Evolutionary conservation across 2,113 vertebrate genomes (phyloP), one percentile per base, ranked within the genome.

Genomic region (Epinephelus lanceolatus): DNA sequence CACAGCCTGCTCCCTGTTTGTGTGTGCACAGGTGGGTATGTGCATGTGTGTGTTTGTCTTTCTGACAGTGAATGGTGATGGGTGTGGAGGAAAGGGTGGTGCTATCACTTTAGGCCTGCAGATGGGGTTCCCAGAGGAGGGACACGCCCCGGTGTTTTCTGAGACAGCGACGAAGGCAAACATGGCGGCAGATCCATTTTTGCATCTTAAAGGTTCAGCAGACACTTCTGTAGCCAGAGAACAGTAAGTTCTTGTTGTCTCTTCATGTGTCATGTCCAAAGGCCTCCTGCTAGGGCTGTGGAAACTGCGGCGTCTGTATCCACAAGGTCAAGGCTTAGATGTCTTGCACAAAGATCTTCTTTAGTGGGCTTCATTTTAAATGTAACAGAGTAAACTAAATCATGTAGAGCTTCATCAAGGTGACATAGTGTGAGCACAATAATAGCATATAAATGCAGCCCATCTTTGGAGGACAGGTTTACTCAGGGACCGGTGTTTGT

Each of bases 61-160:
- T 45, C 37, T 91, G 88, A 86, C 85, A 90, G 76, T 60, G 81
- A 87, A 70, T 25, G 71, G 57, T 77, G 86, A 88, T 82, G 91
- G 85, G 76, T 83, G 76, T 68, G 79, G 87, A 89, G 92, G 92
- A 92, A 92, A 92, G 90, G 92, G 94, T 88, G 94, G 93, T 88
- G 84, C 88, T 81, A 71, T 88, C 81, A 81, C 86, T 90, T 87
- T 82, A 84, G 85, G 88, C 83, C 88, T 47, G 81, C 91, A 93
- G 90, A 95, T 92, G 89, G 13, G 76, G 83, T 84, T 93, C 94
- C 93, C 93, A 80, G 19, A 86, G 92, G 93, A 93, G 85, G 65
- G 91, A 84, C 90, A 94, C 89, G 86, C 92, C 94, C 93, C 89
- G 84, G 84, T 83, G 75, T 86, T 89, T 88, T 73, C 18, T 56